A percentile compares a stretch with the other conserved stretches of the same genome.
These are phyloP conservation scores for Centropus unirufus DNA, from an alignment of 2,113 vertebrate genomes.

Conservation along the genomic window DNA sequence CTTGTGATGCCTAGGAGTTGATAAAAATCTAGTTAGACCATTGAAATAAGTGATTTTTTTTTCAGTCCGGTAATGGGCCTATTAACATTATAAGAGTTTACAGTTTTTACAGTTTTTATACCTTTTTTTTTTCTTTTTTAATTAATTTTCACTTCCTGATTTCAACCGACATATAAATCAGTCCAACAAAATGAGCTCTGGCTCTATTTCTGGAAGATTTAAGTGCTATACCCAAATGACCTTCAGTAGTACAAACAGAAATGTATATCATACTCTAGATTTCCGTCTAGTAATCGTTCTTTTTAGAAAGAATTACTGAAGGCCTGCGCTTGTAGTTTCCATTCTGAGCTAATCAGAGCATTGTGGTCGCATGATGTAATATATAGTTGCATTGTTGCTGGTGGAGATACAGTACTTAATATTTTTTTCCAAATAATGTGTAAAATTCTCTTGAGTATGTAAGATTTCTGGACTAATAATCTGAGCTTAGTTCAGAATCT, in stretches of 20 bases:
- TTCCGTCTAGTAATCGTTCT: neutral
- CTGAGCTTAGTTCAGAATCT: neutral
- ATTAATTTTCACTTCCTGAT: neutral
- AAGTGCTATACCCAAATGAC: accelerated
- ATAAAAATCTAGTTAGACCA: neutral
- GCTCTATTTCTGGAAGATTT: neutral
- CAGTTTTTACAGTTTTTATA: neutral
- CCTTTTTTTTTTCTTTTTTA: neutral
- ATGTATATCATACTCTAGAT: neutral
- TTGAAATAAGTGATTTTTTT: neutral
- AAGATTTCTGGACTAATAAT: neutral
- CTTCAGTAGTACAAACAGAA: neutral
- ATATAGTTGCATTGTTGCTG: neutral
- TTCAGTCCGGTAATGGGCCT: neutral
- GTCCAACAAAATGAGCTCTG: neutral
- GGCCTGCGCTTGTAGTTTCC: neutral
- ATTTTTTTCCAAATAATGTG: neutral
- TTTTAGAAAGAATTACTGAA: neutral
- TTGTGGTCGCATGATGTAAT: neutral
- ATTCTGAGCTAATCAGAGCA: neutral
- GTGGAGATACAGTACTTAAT: neutral
- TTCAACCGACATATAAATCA: neutral
- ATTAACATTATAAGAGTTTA: neutral
- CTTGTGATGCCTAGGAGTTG: neutral
- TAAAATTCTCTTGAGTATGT: neutral